Evolutionary conservation across 2,888 invertebrate species (phyloP), one percentile per base, ranked within the genome.

Genomic region (Ichneumoninae sp.): DNA sequence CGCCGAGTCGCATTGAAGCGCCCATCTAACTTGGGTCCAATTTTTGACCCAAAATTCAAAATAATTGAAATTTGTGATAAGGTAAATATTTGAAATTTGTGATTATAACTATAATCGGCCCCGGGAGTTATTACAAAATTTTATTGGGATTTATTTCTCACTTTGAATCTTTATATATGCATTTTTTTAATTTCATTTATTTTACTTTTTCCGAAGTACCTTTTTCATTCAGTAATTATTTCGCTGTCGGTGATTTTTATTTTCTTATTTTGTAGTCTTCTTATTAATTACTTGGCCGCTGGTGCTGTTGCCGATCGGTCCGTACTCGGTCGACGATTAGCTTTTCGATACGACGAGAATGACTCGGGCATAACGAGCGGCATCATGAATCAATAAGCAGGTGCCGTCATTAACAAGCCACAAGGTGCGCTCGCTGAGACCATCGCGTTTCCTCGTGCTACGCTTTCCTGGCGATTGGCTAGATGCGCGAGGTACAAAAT

Each of bases 361-460:
- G 52, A 69, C 33, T 63, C 75, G 78, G 40, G 57, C 65, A 36
- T 26, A 65, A 44, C 65, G 54, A 57, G 50, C 79, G 47, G 60
- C 74, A 68, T 81, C 85, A 75, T 79, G 79, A 85, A 85, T 85
- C 85, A 85, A 85, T 85, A 79, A 79, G 85, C 85, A 85, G 85
- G 82, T 85, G 82, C 75, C 57, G 75, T 81, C 73, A 74, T 85
- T 78, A 75, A n/a, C 70, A 60, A 33, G 50, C 13, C 85, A 71
- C 78, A 85, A 85, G 85, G 78, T 85, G 84, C 81, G 78, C 78
- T 78, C 75, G 4, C 44, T 3, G 44, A 47, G 44, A 13, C 44
- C 13, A 47, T 47, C 44, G 44, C 16, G 44, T 47, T 47, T 47
- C 16, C 16, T 47, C 44, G 44, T 47, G 44, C 16, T 47, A 47